Evolutionary conservation across 2,113 vertebrate species (phyloP), one percentile per base, ranked within the genome.

Genomic region (Misgurnus anguillicaudatus): DNA sequence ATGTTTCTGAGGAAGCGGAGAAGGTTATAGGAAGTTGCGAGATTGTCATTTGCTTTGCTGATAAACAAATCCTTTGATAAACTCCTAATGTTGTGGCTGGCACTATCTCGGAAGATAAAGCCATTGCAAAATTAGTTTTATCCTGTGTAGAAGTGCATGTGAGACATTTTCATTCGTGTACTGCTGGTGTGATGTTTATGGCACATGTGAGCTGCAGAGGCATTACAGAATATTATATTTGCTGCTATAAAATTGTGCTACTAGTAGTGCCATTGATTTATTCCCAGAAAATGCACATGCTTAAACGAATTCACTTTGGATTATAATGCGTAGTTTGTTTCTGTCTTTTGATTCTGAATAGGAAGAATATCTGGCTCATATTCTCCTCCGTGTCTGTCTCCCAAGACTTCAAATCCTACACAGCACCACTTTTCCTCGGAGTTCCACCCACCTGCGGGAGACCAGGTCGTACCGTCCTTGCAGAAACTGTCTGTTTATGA

Each of bases 381-480:
- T 48, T 84, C 85, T 0, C 9, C 61, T 17, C 84, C 83, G 67
- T 87, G 86, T 75, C 64, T 74, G 31, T 82, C 88, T 4, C 55
- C 87, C 48, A 91, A 84, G 66, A 93, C 90, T 84, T 67, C 85
- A 39, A 87, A 87, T 80, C 82, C 87, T 68, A 78, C 90, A 71
- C 84, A 88, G 41, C 21, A 91, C 17, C 72, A 83, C 48, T 81
- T 91, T 21, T 82, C 89, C 71, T 87, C 89, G 31, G 68, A 74
- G 0, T 81, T 80, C 63, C 81, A 79, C 75, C 80, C 77, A 41
- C 86, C 86, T 7, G 91, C 92, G 0, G 94, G 95, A 24, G 94
- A 96, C 41, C 91, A 91, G 16, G 89, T 96, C 0, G 41, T 94
- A 21, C 92, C 94, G n/a, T 91, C 94, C 11, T 92, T 97, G 38